Conservation (phyloP, 2,113 vertebrate species). For the Caranx melampygus region DNA sequence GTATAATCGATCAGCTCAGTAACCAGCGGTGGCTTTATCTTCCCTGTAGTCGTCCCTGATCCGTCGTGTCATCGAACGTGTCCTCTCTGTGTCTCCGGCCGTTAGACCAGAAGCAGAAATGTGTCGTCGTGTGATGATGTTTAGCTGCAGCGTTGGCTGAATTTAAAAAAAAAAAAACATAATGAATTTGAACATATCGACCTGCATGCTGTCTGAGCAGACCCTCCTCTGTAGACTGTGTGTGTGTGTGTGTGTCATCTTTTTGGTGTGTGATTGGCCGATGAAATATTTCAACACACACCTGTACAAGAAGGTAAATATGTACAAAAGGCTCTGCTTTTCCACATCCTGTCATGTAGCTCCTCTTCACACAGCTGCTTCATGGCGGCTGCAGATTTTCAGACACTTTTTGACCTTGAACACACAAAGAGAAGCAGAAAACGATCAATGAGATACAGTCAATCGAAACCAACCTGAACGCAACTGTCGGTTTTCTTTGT, state of each 20-base stretch:
- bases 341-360: not conserved
- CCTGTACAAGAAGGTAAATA: not conserved
- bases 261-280: not conserved
- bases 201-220: constrained; percentile 40
- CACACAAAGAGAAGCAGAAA: not conserved
- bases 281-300: constrained; percentile 3
- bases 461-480: not conserved
- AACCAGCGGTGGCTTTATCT: constrained; percentile 61
- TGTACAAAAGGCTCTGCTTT: not conserved
- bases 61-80: constrained; percentile 9
- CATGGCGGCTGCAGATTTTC: not conserved
- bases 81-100: not conserved
- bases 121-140: not conserved
- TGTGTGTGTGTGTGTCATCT: not conserved
- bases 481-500: not conserved
- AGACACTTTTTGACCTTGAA: not conserved
- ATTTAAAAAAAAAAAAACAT: not conserved
- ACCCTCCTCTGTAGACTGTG: constrained; percentile 7
- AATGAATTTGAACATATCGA: not conserved
- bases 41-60: not conserved
- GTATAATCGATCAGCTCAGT: constrained; percentile 25
- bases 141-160: constrained; percentile 11
- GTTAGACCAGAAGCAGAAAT: not conserved
- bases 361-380: not conserved
- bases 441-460: rapidly evolving